Evolutionary conservation across 2,888 invertebrate species (phyloP), one percentile per base, ranked within the genome.

Genomic region (Chalcis sispes): DNA sequence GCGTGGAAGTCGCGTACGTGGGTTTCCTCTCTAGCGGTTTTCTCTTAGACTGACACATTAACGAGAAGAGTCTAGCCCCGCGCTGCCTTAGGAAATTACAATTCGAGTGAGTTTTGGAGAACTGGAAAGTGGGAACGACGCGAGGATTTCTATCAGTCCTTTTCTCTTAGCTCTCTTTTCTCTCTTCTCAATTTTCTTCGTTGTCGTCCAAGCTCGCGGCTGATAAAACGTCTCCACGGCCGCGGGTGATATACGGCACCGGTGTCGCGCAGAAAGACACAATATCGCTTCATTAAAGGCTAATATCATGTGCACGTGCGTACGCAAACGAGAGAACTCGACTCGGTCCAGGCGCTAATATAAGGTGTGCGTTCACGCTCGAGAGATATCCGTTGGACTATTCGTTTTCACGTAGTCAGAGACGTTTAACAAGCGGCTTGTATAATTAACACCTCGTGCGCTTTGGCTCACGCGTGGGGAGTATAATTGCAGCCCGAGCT

Each of bases 1-100:
- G n/a, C n/a, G n/a, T n/a, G n/a, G n/a, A n/a, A n/a, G n/a, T n/a
- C n/a, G n/a, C n/a, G n/a, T n/a, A n/a, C n/a, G n/a, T n/a, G n/a
- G n/a, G n/a, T n/a, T n/a, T n/a, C n/a, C n/a, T n/a, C n/a, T n/a
- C n/a, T n/a, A n/a, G n/a, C n/a, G n/a, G n/a, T 10, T 42, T 54
- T 64, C 52, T 65, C 29, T 23, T 48, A 8, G 69, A 62, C 72
- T 70, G 75, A 77, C 64, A 64, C 58, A 59, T 75, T 75, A 70
- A 71, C 64, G 62, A 76, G 72, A 59, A n/a, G n/a, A n/a, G n/a
- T n/a, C n/a, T n/a, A n/a, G n/a, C n/a, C n/a, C n/a, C 66, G 73
- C 71, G 62, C 50, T 52, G 77, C 75, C 52, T 78, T 74, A 76
- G 81, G 75, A 80, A 82, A 80, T 80, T 80, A 81, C 74, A 79